Base-by-base conservation (phyloP, 2,888 invertebrate genomes). In the Andrena hattorfiana region DNA sequence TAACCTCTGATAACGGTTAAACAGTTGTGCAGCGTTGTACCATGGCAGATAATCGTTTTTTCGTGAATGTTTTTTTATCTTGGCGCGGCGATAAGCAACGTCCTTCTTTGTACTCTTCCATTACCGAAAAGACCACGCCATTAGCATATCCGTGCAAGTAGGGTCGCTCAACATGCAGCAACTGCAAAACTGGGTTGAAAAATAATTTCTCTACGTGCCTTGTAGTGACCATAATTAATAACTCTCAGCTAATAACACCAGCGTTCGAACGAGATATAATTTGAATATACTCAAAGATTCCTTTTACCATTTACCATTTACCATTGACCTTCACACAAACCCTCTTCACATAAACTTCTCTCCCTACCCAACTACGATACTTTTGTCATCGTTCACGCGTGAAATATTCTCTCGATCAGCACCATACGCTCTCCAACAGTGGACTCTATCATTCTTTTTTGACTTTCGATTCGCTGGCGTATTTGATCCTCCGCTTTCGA, bases 11-110 rank as follows among this genome's bases (percentile, higher is more conserved):
- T 76, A 76, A 66, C 48, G 4, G 13, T 6, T 6, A 1, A 13
- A 56, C 30, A 42, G 32, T 23, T 10, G 20, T 51, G 42, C 60
- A 77, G 32, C 26, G 42, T 30, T 8, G 5, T 56, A 26, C 13
- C 26, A 3, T 10, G 56, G 10, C 26, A 32, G 49, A 77, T 64
- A 59, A 78, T 64, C 28, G 54, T n/a, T 49, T 48, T 64, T 69
- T 6, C 2, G 56, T 30, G 1, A 6, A 10, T 3, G 1, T 42
- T 20, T 30, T 30, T 73, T 51, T 74, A 74, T 10, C 28, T 20
- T 13, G 6, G n/a, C 26, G 5, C 10, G 6, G 10, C 26, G 68
- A 69, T 69, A 79, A 62, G 10, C n/a, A 8, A 10, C 16, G 1
- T 35, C 20, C 8, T 48, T 7, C 7, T 6, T 10, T 7, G 26